Evolutionary conservation across 2,113 vertebrate species (phyloP).

Genomic region (Catharus fuscescens): DNA sequence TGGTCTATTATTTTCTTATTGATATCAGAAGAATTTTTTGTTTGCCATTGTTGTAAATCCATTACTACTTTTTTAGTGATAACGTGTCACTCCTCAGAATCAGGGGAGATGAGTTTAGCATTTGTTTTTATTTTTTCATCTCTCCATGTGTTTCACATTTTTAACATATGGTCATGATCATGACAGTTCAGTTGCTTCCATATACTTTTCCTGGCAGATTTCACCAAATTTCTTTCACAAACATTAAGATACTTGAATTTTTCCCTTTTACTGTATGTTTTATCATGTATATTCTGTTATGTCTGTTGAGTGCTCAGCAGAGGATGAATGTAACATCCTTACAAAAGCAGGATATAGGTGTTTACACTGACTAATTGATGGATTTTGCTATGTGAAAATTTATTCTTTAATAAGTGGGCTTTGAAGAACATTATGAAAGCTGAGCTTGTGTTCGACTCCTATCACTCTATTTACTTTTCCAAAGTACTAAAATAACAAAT

Average conservation of each 20-base stretch:
- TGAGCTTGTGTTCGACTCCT: neutral
- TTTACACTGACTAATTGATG: neutral
- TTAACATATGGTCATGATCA: neutral
- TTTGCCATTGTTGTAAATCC: neutral
- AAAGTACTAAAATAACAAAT: neutral
- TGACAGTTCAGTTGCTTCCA: neutral
- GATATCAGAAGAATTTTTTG: neutral
- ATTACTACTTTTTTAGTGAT: neutral
- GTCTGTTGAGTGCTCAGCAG: neutral
- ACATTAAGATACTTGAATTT: neutral
- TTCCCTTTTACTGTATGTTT: neutral
- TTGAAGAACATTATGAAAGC: neutral
- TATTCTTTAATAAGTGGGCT: neutral
- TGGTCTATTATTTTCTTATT: neutral
- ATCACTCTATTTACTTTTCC: neutral
- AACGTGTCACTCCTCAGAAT: neutral
- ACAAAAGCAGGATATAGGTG: neutral
- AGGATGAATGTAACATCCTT: neutral
- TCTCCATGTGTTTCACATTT: neutral
- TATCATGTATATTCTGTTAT: neutral
- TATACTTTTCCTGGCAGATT: neutral
- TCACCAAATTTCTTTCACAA: neutral
- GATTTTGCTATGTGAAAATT: neutral
- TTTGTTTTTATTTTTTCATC: neutral
- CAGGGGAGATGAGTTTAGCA: neutral